phyloP scores from a whole-genome alignment of 1,140 invertebrate genomes.

The Brachionus calyciflorus region DNA sequence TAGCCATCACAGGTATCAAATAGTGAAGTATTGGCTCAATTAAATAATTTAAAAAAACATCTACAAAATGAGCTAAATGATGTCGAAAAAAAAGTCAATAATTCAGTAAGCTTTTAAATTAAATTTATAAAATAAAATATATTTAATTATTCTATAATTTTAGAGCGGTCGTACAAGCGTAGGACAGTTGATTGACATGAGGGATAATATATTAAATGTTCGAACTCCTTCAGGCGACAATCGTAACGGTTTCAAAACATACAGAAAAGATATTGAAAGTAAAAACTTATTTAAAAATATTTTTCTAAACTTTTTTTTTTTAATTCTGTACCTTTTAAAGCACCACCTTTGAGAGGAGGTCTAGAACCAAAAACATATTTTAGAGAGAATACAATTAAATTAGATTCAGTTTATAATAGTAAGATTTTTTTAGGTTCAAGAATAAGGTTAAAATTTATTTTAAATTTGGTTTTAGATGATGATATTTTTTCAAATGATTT shows the following conservation, averaged over 20 bases:
- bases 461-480: neutral
- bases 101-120: neutral
- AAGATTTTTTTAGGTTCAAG: neutral
- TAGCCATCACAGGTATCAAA: conserved; percentile 21
- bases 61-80: conserved; percentile 22
- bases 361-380: conserved; percentile 19
- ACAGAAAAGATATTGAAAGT: conserved; percentile 44
- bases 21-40: conserved; percentile 38
- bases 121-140: neutral
- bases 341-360: conserved; percentile 15
- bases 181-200: conserved; percentile 25
- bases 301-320: neutral
- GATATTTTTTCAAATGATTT: conserved; percentile 41
- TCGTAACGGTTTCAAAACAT: conserved; percentile 24
- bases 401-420: neutral
- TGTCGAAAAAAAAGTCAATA: conserved; percentile 42
- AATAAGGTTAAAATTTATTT: neutral
- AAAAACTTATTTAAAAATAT: neutral
- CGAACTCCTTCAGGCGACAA: neutral
- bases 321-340: neutral
- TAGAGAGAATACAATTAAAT: conserved; percentile 17
- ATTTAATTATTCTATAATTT: neutral
- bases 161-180: conserved; percentile 3
- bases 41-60: conserved; percentile 28
- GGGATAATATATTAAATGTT: conserved; percentile 19